Evolutionary conservation across 2,113 vertebrate genomes (phyloP).

Genomic region (Gila orcuttii): DNA sequence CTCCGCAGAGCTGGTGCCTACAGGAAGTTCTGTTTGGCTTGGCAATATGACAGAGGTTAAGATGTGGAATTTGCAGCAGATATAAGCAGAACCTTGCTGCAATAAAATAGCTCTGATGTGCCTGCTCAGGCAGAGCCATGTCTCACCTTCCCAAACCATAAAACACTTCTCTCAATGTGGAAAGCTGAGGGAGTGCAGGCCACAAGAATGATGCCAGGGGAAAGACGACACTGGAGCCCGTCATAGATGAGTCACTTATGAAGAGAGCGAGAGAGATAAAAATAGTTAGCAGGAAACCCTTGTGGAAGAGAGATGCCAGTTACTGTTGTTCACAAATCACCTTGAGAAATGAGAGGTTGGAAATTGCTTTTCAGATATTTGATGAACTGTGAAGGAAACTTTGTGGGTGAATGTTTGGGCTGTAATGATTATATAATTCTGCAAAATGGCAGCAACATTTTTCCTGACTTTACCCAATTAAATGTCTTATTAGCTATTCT

Average conservation of each 20-base stretch:
- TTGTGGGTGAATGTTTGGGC: constrained; percentile 24
- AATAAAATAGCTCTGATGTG: constrained; percentile 26
- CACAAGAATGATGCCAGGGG: constrained; percentile 9
- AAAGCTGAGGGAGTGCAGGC: background rate
- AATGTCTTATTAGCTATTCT: constrained; percentile 8
- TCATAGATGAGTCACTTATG: constrained; percentile 46
- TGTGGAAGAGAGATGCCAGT: constrained; percentile 27
- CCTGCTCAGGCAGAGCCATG: background rate
- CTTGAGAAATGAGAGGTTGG: constrained; percentile 40
- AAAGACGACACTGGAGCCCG: constrained; percentile 33
- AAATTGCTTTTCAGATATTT: constrained; percentile 45
- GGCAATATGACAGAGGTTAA: constrained; percentile 37
- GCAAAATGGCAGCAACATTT: background rate
- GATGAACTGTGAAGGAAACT: constrained; percentile 30
- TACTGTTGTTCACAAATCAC: constrained; percentile 37
- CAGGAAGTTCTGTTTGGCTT: constrained; percentile 1
- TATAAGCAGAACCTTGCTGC: constrained; percentile 29
- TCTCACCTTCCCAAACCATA: background rate
- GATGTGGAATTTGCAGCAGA: constrained; percentile 38
- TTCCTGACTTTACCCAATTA: background rate
- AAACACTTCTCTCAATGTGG: constrained; percentile 11
- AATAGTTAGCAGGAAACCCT: constrained; percentile 44
- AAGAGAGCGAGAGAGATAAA: constrained; percentile 23
- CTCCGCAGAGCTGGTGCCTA: constrained; percentile 17
- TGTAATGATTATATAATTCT: constrained; percentile 27